Base-by-base conservation (phyloP, 2,113 vertebrate genomes). In the Narcine bancroftii region DNA sequence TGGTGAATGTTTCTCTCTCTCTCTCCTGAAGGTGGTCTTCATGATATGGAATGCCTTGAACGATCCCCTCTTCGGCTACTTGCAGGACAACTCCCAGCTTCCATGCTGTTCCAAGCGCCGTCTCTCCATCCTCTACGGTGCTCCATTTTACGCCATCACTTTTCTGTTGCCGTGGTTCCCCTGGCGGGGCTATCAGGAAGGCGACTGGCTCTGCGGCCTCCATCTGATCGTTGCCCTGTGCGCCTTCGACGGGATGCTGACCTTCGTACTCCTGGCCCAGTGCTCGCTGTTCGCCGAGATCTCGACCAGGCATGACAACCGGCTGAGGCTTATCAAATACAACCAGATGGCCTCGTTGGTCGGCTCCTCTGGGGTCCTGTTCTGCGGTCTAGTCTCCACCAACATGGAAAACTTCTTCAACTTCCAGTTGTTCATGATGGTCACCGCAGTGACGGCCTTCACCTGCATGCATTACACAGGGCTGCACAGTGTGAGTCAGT, bases 121-220 rank as follows among this genome's bases (percentile, higher is more conserved):
- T 4, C 93, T 97, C 92, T 97, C 97, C 0, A 96, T 98, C 56
- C 92, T 97, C 0, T 97, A 96, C 0, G 97, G 97, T 0, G 96
- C 96, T 29, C 96, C 97, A 0, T 77, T 98, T 6, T 98, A 97
- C 26, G 95, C 95, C 0, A 71, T 97, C 92, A 95, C 97, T 36
- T 99, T 98, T 92, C 95, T 99, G 93, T 94, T 99, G 33, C 97
- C 97, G 6, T 99, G 98, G 97, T 99, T 99, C 93, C 98, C 98
- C 0, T 98, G 98, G 98, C 95, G 95, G 93, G 36, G 63, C 36
- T 98, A 98, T 0, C 9, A 92, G 19, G 95, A 96, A 3, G 96
- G 95, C 0, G 98, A 98, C 94, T 97, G 97, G 97, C 92, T 99
- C 6, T 96, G 96, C 0, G 97, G 97, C 0, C 71, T 97, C 0